phyloP scores from a whole-genome alignment of 2,113 vertebrate genomes.

The Rhinoderma darwinii region DNA sequence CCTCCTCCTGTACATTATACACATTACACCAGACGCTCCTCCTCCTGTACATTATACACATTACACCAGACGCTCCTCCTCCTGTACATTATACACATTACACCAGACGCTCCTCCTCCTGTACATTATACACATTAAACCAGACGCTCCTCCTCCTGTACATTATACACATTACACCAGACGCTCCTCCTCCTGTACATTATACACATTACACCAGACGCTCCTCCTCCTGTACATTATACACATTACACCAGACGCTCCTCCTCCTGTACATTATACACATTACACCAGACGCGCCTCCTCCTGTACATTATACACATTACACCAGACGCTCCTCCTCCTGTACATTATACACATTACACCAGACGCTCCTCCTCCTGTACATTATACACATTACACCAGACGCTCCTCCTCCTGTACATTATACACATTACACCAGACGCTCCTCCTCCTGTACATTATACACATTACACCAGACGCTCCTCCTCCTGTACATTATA shows the following conservation, averaged over 20 bases:
- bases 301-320: background rate
- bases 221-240: no score
- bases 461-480: background rate
- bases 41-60: background rate
- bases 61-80: no score
- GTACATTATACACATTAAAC: no score
- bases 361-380: background rate
- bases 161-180: background rate
- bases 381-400: background rate
- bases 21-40: background rate
- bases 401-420: background rate
- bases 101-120: no score
- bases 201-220: background rate
- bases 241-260: no score
- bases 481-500: background rate
- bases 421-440: background rate
- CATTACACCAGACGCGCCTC: background rate
- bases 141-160: background rate
- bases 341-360: no score
- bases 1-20: background rate
- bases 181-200: background rate
- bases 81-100: no score
- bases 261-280: background rate
- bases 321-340: background rate
- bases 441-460: background rate